Evolutionary conservation across 2,888 invertebrate genomes (phyloP), one percentile per base, ranked within the genome.

Genomic region (Drymonia ruficornis): DNA sequence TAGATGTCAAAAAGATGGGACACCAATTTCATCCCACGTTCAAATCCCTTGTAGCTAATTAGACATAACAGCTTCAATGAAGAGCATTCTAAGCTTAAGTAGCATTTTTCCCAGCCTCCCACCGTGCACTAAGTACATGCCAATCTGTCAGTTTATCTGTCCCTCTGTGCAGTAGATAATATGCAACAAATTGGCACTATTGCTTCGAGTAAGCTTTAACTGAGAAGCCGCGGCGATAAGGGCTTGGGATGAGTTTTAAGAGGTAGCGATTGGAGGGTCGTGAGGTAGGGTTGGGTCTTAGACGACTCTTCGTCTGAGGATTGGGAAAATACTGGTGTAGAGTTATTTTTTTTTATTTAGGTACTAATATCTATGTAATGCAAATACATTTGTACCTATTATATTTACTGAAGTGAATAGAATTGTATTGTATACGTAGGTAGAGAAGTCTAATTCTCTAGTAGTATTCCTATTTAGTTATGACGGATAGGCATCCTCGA

Each of bases 171-270:
- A 61, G 79, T 76, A 78, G 84, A 84, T 87, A 85, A 87, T 86
- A 81, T 81, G 79, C 79, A 80, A 88, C 87, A 88, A 88, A 88
- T 88, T 87, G 87, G 85, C 87, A 84, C 84, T 82, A 83, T 83
- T 86, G 84, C 78, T 76, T 76, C 78, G 76, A 75, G 77, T 74
- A 78, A 76, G 79, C 81, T 86, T 85, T 77, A 81, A 83, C 78
- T 81, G 84, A 79, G 81, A 82, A 76, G 86, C 83, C 83, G 83
- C 83, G 61, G 68, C 72, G 80, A 80, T 79, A 78, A 72, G 63
- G 56, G 61, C 50, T 15, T 55, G 61, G 68, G 3, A 3, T 45
- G 65, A 76, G 51, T 19, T 11, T 57, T 44, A 44, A 51, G 58
- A 48, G 50, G 2, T 16, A 52, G 64, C 58, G 59, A 7, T 23